Evolutionary conservation across 2,797 vertebrate species (phyloP).

Genomic region (Acipenser ruthenus): DNA sequence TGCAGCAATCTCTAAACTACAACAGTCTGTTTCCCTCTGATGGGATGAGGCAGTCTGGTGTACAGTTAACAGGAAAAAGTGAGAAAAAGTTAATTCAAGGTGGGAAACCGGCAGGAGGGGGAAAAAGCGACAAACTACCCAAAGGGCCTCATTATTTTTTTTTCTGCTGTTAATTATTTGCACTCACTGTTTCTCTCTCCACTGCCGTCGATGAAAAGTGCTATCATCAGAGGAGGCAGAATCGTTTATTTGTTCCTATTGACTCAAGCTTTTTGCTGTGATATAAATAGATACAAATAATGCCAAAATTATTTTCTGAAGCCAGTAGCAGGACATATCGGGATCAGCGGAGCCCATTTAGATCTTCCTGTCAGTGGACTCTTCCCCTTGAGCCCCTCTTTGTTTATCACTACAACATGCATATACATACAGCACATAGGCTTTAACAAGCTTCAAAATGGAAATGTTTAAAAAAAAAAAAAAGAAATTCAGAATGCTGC

Average conservation of each 20-base stretch:
- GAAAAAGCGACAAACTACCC: slow-evolving; percentile 60
- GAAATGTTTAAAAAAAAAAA: not conserved
- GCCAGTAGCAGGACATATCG: slow-evolving; percentile 25
- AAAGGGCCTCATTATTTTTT: slow-evolving; percentile 73
- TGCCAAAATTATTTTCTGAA: slow-evolving; percentile 36
- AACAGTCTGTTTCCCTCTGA: no score
- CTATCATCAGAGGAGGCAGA: slow-evolving; percentile 46
- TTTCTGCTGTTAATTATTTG: slow-evolving; percentile 70
- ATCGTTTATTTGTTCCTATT: slow-evolving; percentile 40
- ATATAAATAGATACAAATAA: slow-evolving; percentile 31
- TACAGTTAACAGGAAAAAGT: slow-evolving; percentile 37
- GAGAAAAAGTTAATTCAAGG: slow-evolving; percentile 36
- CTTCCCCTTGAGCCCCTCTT: slow-evolving; percentile 45
- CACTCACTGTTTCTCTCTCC: slow-evolving; percentile 62
- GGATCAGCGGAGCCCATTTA: slow-evolving; percentile 54
- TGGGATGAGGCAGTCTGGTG: no score
- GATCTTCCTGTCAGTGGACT: slow-evolving; percentile 60
- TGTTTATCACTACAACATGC: slow-evolving; percentile 32
- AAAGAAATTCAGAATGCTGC: not conserved
- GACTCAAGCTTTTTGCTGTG: not conserved
- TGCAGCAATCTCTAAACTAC: no score
- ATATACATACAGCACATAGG: not conserved
- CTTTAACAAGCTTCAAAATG: not conserved
- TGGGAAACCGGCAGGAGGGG: slow-evolving; percentile 58
- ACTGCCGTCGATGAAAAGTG: slow-evolving; percentile 63